A percentile compares a stretch with the other conserved stretches of the same genome.
Evolutionary conservation across 2,797 vertebrate species (phyloP).

Genomic region (Psittacula derbiana): DNA sequence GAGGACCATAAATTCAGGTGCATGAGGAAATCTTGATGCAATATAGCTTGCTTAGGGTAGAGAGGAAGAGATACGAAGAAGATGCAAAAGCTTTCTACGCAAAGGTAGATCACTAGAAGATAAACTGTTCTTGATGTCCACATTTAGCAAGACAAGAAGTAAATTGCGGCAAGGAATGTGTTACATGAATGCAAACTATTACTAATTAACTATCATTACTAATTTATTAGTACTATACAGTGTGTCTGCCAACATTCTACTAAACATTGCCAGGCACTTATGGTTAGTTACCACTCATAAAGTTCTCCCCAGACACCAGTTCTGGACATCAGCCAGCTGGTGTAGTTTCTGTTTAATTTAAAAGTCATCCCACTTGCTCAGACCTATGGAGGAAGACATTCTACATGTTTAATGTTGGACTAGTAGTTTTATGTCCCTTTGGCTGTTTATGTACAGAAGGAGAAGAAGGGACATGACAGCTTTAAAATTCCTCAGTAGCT

Average conservation of each 20-base stretch:
- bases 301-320: conserved; percentile 13
- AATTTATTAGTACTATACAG: conserved; percentile 41
- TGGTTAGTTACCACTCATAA: conserved; percentile 39
- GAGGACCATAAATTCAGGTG: background rate
- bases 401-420: background rate
- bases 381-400: background rate
- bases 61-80: background rate
- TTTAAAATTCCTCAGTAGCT: background rate
- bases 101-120: background rate
- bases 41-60: background rate
- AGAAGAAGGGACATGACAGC: background rate
- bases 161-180: conserved; percentile 17
- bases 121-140: background rate
- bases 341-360: conserved; percentile 21
- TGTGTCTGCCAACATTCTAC: conserved; percentile 39
- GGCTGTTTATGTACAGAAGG: background rate
- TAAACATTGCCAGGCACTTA: conserved; percentile 34
- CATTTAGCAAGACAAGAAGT: conserved; percentile 1
- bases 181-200: conserved; percentile 23
- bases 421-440: background rate
- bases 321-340: conserved; percentile 36
- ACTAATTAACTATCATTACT: conserved; percentile 59
- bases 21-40: background rate
- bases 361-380: conserved; percentile 7
- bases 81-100: background rate